Base-by-base conservation (phyloP, 2,888 invertebrate genomes). In the Agapetus fuscipes region DNA sequence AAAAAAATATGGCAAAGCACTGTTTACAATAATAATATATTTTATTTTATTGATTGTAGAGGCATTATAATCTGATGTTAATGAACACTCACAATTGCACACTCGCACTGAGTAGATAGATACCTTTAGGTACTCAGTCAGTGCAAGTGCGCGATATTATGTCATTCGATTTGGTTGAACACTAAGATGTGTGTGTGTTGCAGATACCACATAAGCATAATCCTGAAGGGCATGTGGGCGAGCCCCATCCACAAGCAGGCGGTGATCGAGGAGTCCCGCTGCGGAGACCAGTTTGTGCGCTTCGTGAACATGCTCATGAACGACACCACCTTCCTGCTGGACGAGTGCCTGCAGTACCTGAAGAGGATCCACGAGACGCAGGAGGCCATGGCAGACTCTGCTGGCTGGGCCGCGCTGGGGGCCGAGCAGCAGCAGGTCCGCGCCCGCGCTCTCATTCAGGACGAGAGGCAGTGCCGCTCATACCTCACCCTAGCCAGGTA, bases 301-400 rank as follows among this genome's bases (percentile, higher is more conserved):
- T 96, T 96, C 59, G 81, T 95, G 50, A 96, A 96, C 62, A 90
- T 96, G 94, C 64, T 96, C 50, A 96, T 96, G 90, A 96, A 96
- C 57, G 96, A 96, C 61, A 96, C 94, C 14, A 96, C 95, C 36
- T 96, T 94, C 67, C 72, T 96, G 42, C 70, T 96, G 49, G 98
- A 98, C 59, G 98, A 98, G 62, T 94, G 94, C 58, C 64, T 94
- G 35, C 56, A 94, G 65, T 88, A 90, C 53, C 71, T 97, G 49
- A 88, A 87, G 57, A 77, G 85, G 39, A 86, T 86, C 53, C 85
- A 86, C 64, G 83, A 84, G 57, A 83, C 91, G 13, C 97, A 96
- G 61, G 89, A 83, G 50, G 57, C 86, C 33, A 83, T 87, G 72
- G 76, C 80, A 34, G 82, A 82, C 53, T 67, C 72, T 17, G 66